These are phyloP conservation scores for Telmatherina bonti DNA, from an alignment of 2,797 vertebrate species.

Conservation along the genomic window DNA sequence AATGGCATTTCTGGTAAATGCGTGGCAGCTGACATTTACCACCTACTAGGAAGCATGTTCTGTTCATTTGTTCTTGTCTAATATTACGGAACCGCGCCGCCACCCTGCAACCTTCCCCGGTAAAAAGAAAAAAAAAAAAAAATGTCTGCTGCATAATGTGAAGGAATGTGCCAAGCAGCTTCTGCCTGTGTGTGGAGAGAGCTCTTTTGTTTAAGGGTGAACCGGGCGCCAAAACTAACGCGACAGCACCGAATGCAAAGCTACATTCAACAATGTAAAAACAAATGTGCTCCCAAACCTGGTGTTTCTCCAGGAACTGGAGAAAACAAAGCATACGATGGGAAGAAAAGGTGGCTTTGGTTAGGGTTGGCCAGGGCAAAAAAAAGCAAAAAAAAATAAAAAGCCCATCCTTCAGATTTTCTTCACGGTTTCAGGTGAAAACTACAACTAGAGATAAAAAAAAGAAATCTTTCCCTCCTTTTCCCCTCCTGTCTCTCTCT, in stretches of 20 bases:
- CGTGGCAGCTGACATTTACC: constrained; percentile 80
- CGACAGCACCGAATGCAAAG: constrained; percentile 55
- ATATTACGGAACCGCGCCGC: constrained; percentile 57
- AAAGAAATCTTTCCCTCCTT: constrained; percentile 32
- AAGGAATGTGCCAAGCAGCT: constrained; percentile 53
- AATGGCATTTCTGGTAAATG: constrained; percentile 70
- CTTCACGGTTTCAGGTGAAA: constrained; percentile 45
- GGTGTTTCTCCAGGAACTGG: constrained; percentile 41
- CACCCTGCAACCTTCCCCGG: constrained; percentile 48
- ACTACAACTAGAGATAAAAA: constrained; percentile 66
- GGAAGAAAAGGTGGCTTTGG: constrained; percentile 23
- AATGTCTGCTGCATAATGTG: constrained; percentile 48
- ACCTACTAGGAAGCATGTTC: constrained; percentile 75
- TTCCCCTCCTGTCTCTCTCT: constrained; percentile 31
- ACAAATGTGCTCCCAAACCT: constrained; percentile 51
- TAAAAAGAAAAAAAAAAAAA: constrained; percentile 11
- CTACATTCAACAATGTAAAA: constrained; percentile 50
- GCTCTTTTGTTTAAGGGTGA: constrained; percentile 56
- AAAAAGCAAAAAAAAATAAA: constrained; percentile 1
- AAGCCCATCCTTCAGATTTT: constrained; percentile 48
- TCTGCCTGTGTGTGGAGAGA: constrained; percentile 39
- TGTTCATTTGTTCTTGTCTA: constrained; percentile 78
- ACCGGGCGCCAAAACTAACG: constrained; percentile 35
- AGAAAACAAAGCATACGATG: constrained; percentile 27
- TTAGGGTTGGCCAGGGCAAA: constrained; percentile 45